Evolutionary conservation across 2,888 invertebrate species (phyloP).

Genomic region (Sminthurinus aureus): DNA sequence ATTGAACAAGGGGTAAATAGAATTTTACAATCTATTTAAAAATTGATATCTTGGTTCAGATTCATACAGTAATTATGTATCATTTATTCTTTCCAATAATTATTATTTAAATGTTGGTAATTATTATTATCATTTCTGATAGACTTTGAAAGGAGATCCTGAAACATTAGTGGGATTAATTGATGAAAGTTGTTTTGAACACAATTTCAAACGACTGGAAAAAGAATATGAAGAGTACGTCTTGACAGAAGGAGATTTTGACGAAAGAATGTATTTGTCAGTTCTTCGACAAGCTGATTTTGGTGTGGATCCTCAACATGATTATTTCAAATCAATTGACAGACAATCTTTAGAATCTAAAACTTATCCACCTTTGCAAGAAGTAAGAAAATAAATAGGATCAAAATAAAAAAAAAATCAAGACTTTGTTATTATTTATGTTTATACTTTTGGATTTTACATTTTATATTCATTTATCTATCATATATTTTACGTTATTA

Average conservation of each 20-base stretch:
- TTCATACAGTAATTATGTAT: neutral
- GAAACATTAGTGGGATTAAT: conserved; percentile 77
- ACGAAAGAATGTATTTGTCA: conserved; percentile 89
- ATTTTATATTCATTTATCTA: no score
- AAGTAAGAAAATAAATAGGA: conserved; percentile 35
- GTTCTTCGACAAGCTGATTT: conserved; percentile 57
- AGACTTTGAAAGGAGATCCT: conserved; percentile 77
- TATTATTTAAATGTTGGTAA: conserved; percentile 10
- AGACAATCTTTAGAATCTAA: conserved; percentile 52
- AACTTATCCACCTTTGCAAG: conserved; percentile 58
- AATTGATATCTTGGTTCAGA: no score
- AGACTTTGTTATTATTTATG: no score
- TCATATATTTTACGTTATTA: no score
- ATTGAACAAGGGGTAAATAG: conserved; percentile 73
- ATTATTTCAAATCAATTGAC: conserved; percentile 56
- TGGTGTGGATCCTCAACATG: conserved; percentile 47
- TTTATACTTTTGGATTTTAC: no score
- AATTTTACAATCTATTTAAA: neutral
- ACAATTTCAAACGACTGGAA: conserved; percentile 83
- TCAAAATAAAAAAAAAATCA: neutral
- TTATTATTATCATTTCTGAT: conserved; percentile 59
- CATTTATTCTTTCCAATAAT: conserved; percentile 6
- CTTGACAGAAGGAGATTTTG: conserved; percentile 90
- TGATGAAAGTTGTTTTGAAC: conserved; percentile 81
- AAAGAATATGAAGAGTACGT: conserved; percentile 91